Percentiles rank a stretch among this genome's conserved stretches.
These are phyloP conservation scores for Prietella phreatophila DNA, from an alignment of 2,113 vertebrate genomes.

Conservation along the genomic window DNA sequence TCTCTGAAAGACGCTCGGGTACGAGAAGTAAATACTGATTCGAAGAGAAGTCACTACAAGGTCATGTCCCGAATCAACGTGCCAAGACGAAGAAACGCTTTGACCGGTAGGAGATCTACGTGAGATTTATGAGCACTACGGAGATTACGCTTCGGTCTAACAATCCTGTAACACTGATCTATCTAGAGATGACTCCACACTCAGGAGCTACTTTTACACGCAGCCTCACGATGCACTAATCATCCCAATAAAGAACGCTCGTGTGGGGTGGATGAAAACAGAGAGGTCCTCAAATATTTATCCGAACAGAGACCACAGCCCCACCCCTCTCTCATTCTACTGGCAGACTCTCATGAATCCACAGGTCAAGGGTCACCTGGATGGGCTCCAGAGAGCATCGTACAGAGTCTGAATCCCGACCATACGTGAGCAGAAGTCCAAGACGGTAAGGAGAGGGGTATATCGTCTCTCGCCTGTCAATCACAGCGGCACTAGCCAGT, in stretches of 20 bases:
- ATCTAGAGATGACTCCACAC: background rate
- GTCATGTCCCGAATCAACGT: background rate
- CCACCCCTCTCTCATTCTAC: background rate
- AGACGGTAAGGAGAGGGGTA: background rate
- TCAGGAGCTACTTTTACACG: background rate
- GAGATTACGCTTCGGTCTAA: background rate
- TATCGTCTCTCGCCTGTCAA: no score
- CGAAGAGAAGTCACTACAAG: slow-evolving; percentile 7
- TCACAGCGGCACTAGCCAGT: background rate
- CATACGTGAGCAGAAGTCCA: background rate
- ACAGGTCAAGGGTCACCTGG: background rate
- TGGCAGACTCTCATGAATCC: background rate
- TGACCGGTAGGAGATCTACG: background rate
- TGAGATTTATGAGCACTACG: background rate
- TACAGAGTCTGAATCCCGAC: background rate
- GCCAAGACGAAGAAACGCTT: background rate
- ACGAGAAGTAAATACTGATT: background rate
- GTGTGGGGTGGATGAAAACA: background rate
- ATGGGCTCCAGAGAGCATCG: background rate
- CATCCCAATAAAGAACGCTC: background rate
- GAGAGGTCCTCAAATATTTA: background rate
- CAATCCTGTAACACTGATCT: background rate
- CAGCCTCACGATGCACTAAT: no score
- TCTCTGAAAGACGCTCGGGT: background rate
- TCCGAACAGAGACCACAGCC: background rate